phyloP scores from a whole-genome alignment of 2,888 invertebrate genomes.

The Therioaphis trifolii region DNA sequence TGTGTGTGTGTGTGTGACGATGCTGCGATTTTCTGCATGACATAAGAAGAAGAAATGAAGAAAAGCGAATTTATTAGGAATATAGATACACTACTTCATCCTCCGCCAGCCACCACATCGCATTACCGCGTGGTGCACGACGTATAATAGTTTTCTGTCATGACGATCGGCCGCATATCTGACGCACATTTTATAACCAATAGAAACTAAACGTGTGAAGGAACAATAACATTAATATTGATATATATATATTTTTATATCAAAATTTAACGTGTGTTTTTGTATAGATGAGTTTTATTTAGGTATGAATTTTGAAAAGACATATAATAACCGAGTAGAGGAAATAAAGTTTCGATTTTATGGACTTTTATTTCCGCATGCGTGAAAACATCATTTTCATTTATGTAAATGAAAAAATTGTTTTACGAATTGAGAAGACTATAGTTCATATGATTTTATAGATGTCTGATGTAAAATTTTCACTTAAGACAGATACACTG shows the following conservation, averaged over 20 bases:
- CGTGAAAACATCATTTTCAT: background rate
- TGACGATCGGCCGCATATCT: background rate
- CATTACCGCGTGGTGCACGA: background rate
- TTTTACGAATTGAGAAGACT: too few relatives aligned
- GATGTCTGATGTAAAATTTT: background rate
- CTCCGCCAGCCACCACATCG: background rate
- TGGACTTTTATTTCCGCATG: background rate
- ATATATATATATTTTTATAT: background rate
- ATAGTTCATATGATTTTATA: too few relatives aligned
- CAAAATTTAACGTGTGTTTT: background rate
- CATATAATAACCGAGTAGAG: background rate
- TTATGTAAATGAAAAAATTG: too few relatives aligned
- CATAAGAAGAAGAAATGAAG: constrained; percentile 16
- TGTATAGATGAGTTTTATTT: background rate
- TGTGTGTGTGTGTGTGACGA: background rate
- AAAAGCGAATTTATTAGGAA: constrained; percentile 6
- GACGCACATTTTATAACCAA: background rate
- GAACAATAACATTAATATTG: background rate
- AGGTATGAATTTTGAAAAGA: background rate
- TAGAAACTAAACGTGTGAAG: background rate
- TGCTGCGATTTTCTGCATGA: constrained; percentile 34
- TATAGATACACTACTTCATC: background rate
- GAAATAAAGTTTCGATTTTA: background rate
- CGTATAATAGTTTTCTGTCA: too few relatives aligned
- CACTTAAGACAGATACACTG: background rate